Evolutionary conservation across 2,888 invertebrate species (phyloP).

Genomic region (Napeogenes sylphis): DNA sequence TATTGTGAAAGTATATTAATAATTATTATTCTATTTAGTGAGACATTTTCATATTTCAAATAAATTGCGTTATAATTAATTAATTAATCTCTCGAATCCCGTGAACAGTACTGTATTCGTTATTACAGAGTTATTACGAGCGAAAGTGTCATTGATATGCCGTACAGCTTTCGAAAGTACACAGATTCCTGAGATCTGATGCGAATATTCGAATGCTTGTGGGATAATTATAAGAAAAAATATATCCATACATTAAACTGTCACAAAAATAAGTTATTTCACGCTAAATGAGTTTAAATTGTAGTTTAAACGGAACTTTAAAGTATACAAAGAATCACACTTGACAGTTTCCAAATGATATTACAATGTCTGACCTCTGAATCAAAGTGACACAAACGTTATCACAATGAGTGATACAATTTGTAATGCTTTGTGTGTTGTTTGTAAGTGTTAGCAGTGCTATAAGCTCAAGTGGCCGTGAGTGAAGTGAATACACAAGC

Average conservation of each 20-base stretch:
- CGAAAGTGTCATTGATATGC: slow-evolving; percentile 72
- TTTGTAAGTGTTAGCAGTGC: slow-evolving; percentile 17
- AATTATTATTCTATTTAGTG: too few species aligned
- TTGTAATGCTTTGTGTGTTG: not conserved
- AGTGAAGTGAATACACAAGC: slow-evolving; percentile 14
- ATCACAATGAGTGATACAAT: not conserved
- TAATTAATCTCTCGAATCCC: too few species aligned
- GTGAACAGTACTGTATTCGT: slow-evolving; percentile 14
- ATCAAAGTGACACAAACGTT: slow-evolving; percentile 8
- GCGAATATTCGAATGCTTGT: not conserved
- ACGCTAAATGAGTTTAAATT: too few species aligned
- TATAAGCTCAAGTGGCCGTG: slow-evolving; percentile 17
- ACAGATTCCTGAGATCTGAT: slow-evolving; percentile 29
- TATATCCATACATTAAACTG: too few species aligned
- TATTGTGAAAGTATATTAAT: too few species aligned
- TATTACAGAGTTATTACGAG: slow-evolving; percentile 48
- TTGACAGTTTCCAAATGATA: too few species aligned
- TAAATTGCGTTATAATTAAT: too few species aligned
- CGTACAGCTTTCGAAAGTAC: slow-evolving; percentile 43
- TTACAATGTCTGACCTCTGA: slow-evolving; percentile 1
- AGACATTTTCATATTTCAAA: too few species aligned
- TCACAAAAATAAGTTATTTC: too few species aligned
- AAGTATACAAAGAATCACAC: too few species aligned
- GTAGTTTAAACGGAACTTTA: too few species aligned
- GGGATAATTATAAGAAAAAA: not conserved